Conservation (phyloP, 1,140 invertebrate species). For the Palaemon carinicauda region DNA sequence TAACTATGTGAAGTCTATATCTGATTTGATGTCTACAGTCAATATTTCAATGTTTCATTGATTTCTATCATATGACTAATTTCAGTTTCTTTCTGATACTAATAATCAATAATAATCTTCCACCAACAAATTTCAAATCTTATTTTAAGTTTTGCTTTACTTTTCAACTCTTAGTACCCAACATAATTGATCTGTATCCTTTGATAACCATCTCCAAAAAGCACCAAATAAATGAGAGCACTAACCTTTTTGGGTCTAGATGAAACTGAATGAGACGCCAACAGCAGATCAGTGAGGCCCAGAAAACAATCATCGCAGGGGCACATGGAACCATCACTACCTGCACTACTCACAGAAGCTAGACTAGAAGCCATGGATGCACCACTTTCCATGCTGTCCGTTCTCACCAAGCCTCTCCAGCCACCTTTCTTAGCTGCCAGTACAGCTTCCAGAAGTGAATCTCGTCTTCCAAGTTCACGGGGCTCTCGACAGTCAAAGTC, state of each 20-base stretch:
- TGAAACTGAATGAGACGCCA: conserved; percentile 61
- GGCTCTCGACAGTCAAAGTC: background rate
- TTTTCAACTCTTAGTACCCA: too few species aligned
- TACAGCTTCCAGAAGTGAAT: conserved; percentile 49
- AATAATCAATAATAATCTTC: too few species aligned
- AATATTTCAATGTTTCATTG: too few species aligned
- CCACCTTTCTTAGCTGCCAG: conserved; percentile 60
- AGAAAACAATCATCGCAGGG: conserved; percentile 83
- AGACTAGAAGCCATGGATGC: conserved; percentile 74
- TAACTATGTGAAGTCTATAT: too few species aligned
- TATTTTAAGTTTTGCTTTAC: too few species aligned
- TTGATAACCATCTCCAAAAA: too few species aligned
- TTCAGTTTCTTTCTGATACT: too few species aligned
- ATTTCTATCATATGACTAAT: too few species aligned
- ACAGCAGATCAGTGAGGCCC: conserved; percentile 75
- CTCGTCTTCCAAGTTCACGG: conserved; percentile 58
- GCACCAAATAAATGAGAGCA: too few species aligned
- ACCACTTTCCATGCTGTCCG: conserved; percentile 80
- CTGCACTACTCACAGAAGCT: conserved; percentile 67
- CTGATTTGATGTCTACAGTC: too few species aligned
- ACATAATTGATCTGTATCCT: too few species aligned
- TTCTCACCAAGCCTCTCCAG: conserved; percentile 70
- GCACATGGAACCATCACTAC: conserved; percentile 68
- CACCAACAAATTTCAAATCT: too few species aligned
- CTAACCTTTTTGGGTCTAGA: conserved; percentile 50